These are phyloP conservation scores for Ceratosolen fusciceps DNA, from an alignment of 1,140 invertebrate species.

Conservation along the genomic window DNA sequence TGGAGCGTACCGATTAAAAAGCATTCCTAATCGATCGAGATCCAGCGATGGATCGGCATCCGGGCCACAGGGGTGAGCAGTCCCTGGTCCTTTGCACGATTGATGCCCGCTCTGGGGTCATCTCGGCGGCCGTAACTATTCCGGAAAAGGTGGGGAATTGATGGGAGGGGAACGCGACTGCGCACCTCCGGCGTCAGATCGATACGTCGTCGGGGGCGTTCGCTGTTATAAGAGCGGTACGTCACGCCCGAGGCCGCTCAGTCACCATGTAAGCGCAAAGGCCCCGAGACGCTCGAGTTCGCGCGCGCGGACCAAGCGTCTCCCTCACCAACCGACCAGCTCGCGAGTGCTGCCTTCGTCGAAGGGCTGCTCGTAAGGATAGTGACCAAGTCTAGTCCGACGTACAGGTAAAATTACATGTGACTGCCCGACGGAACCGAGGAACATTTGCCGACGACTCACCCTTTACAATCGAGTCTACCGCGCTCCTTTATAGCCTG, in stretches of 20 bases:
- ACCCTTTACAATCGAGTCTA: too few relatives aligned
- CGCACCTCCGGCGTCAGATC: constrained; percentile 57
- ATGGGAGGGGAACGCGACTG: neutral
- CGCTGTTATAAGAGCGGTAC: constrained; percentile 57
- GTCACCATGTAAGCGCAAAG: constrained; percentile 70
- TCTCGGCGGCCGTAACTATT: too few relatives aligned
- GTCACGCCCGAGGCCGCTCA: constrained; percentile 55
- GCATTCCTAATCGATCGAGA: too few relatives aligned
- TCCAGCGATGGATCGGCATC: too few relatives aligned
- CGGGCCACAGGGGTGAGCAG: too few relatives aligned
- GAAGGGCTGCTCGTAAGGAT: neutral
- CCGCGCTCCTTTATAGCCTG: too few relatives aligned
- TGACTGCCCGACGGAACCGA: too few relatives aligned
- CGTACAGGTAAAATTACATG: neutral
- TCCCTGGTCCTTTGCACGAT: too few relatives aligned
- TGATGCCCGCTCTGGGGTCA: too few relatives aligned
- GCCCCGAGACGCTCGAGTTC: constrained; percentile 61
- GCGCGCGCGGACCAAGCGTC: constrained; percentile 48
- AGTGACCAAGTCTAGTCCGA: neutral
- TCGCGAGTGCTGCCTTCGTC: too few relatives aligned
- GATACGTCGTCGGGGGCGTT: constrained; percentile 63
- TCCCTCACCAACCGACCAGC: neutral
- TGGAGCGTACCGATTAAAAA: too few relatives aligned
- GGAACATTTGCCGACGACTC: too few relatives aligned
- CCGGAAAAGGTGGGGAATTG: neutral